Base-by-base conservation (phyloP, 2,888 invertebrate species). In the Lypha dubia region DNA sequence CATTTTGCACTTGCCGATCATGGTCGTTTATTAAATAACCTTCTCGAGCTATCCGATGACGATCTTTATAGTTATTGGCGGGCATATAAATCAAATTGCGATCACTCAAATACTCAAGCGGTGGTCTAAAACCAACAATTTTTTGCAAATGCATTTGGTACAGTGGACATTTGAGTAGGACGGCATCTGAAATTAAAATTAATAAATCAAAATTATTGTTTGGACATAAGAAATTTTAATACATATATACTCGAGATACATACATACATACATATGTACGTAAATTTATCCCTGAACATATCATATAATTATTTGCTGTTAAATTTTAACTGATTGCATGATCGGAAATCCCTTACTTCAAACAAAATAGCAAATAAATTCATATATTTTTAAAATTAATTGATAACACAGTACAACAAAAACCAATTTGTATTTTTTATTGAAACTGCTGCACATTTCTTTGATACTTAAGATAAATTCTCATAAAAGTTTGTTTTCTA, bases 121-220 rank as follows among this genome's bases (percentile, higher is more conserved):
- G 88, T 6, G 92, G 92, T 2, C 92, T 91, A 87, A 90, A 92
- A 8, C 92, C 92, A 17, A 92, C 89, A 67, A 92, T 91, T 86
- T 92, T 92, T 87, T 92, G 91, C 85, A 92, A 88, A 84, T 91
- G 91, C 88, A 92, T 84, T 88, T 92, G 91, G 81, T 92, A 89
- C 68, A 91, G 84, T 9, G 92, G 91, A 85, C 92, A 92, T 86
- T 92, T 89, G 74, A 92, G 89, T 51, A 91, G 88, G 67, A 91
- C 81, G 32, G 89, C 89, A 88, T 87, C 90, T 90, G 77, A n/a
- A 79, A 79, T 65, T 13, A 17, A 11, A 17, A 28, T 2, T 1
- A 15, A 24, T 15, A 11, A 17, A 28, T 2, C 0, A 15, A 24
- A 13, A 35, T 41, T 13, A 8, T 11, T 53, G 3, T n/a, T n/a